These are phyloP conservation scores for Azorinus chamasolen DNA, from an alignment of 2,888 invertebrate genomes.

Conservation along the genomic window DNA sequence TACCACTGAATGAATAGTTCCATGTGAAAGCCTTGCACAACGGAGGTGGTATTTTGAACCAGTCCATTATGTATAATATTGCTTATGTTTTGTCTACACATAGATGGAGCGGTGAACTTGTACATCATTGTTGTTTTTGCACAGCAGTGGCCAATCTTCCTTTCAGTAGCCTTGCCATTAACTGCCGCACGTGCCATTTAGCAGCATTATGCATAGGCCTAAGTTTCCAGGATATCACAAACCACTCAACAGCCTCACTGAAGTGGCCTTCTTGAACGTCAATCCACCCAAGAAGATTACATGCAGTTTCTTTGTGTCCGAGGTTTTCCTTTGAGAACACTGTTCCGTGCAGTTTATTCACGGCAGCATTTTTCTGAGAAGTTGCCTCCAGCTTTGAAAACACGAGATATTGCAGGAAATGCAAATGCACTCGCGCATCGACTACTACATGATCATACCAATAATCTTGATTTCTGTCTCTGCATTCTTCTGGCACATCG, in stretches of 20 bases:
- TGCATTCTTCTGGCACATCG: neutral
- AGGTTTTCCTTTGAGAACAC: neutral
- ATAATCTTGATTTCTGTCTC: neutral
- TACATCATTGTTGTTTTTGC: no score
- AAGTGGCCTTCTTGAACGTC: neutral
- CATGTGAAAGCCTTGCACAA: no score
- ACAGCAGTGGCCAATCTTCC: no score
- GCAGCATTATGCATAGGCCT: conserved; percentile 21
- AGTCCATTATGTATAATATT: no score
- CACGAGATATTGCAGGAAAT: conserved; percentile 15
- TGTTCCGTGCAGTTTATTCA: neutral
- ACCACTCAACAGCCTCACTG: neutral
- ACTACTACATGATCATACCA: conserved; percentile 16
- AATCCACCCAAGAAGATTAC: conserved; percentile 30
- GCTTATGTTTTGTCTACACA: no score
- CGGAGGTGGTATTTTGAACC: no score
- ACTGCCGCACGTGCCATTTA: conserved; percentile 2
- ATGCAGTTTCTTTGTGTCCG: conserved; percentile 21
- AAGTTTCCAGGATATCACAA: conserved; percentile 6
- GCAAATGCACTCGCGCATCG: conserved; percentile 7
- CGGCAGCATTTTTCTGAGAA: neutral
- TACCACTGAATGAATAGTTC: no score
- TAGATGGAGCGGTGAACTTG: no score
- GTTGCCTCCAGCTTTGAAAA: neutral
- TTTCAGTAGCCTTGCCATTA: neutral